phyloP scores from a whole-genome alignment of 2,113 vertebrate genomes.

The Trachemys scripta region DNA sequence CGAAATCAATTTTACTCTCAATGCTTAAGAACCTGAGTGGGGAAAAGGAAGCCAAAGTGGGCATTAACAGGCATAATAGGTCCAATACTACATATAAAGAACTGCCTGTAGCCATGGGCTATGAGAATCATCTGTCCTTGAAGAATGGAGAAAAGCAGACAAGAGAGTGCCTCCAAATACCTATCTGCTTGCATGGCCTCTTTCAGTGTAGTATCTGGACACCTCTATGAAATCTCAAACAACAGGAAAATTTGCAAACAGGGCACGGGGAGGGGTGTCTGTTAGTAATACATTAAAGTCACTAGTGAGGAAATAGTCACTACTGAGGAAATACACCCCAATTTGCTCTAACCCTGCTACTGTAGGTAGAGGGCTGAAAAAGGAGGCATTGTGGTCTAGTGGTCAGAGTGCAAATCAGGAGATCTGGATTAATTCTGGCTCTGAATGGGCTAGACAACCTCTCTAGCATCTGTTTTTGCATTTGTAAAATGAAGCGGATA shows the following conservation, averaged over 20 bases:
- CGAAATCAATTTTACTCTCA: not conserved
- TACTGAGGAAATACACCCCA: not conserved
- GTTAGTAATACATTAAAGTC: not conserved
- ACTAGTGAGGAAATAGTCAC: not conserved
- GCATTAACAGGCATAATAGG: accelerated
- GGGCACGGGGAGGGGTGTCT: not conserved
- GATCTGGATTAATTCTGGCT: not conserved
- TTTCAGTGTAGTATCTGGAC: not conserved
- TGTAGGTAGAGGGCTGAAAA: not conserved
- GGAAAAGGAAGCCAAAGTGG: not conserved
- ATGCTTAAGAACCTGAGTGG: not conserved
- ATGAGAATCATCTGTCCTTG: not conserved
- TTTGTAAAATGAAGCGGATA: not conserved
- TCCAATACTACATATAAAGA: not conserved
- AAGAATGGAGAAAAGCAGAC: not conserved
- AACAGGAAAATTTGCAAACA: not conserved
- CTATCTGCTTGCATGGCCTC: not conserved
- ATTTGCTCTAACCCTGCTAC: not conserved
- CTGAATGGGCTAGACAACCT: not conserved
- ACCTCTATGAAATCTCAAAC: not conserved
- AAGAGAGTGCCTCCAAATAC: not conserved
- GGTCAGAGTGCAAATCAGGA: not conserved
- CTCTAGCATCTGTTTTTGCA: not conserved
- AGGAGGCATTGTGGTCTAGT: not conserved
- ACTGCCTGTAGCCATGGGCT: not conserved